Evolutionary conservation across 1,140 invertebrate species (phyloP).

Genomic region (Linepithema humile): DNA sequence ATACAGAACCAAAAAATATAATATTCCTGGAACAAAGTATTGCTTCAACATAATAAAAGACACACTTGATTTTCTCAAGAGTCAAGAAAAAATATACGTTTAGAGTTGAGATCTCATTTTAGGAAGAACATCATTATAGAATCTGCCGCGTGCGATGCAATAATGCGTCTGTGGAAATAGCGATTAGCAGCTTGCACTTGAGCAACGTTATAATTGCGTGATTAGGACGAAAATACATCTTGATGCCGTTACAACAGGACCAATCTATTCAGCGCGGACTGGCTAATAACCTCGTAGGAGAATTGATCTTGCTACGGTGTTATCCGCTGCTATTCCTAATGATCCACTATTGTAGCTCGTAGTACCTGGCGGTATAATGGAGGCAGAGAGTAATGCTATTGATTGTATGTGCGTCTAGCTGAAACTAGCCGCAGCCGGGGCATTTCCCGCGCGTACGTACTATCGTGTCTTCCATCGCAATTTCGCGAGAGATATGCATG

Average conservation of each 20-base stretch:
- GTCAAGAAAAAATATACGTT: neutral
- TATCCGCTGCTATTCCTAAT: slow-evolving; percentile 71
- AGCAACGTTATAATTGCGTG: slow-evolving; percentile 47
- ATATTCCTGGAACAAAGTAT: neutral
- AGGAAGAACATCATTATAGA: neutral
- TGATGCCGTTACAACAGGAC: slow-evolving; percentile 66
- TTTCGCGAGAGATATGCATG: neutral
- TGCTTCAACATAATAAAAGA: neutral
- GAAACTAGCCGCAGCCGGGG: slow-evolving; percentile 53
- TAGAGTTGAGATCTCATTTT: too few species aligned
- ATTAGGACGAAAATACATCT: slow-evolving; percentile 60
- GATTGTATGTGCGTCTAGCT: slow-evolving; percentile 64
- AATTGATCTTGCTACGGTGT: slow-evolving; percentile 70
- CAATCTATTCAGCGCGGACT: slow-evolving; percentile 61
- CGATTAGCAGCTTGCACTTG: slow-evolving; percentile 33
- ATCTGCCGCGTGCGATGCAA: neutral
- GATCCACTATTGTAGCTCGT: slow-evolving; percentile 68
- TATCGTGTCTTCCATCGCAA: slow-evolving; percentile 30
- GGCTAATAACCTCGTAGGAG: slow-evolving; percentile 65
- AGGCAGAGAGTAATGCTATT: slow-evolving; percentile 67
- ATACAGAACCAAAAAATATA: neutral
- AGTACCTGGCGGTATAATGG: slow-evolving; percentile 62
- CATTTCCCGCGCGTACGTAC: neutral
- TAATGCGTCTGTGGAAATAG: slow-evolving; percentile 14
- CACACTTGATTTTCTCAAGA: neutral